Percentiles rank a stretch among this genome's conserved stretches.
Conservation (phyloP, 2,888 invertebrate species). For the Plebejus melissa region DNA sequence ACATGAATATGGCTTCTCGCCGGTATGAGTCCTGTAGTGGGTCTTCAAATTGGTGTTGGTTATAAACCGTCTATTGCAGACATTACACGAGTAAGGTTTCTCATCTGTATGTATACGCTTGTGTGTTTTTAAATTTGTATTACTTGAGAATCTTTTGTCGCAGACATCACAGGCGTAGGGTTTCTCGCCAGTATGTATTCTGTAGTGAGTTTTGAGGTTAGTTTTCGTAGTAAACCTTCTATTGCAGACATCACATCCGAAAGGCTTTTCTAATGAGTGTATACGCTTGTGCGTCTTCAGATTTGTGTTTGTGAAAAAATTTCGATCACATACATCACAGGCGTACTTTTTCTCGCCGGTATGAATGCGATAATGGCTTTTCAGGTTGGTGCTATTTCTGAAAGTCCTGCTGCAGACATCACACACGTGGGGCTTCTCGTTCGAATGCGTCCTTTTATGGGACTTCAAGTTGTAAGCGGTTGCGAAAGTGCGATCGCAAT, state of each 20-base stretch:
- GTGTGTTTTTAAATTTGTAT: slow-evolving; percentile 17
- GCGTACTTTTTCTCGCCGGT: slow-evolving; percentile 21
- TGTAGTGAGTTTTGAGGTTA: slow-evolving; percentile 19
- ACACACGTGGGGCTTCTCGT: slow-evolving; percentile 7
- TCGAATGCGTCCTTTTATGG: neutral
- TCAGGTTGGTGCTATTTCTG: slow-evolving; percentile 15
- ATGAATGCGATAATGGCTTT: slow-evolving; percentile 8
- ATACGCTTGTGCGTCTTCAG: slow-evolving; percentile 19
- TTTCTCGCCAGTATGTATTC: slow-evolving; percentile 22
- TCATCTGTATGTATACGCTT: slow-evolving; percentile 22
- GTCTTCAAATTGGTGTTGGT: slow-evolving; percentile 18
- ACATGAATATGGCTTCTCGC: slow-evolving; percentile 7
- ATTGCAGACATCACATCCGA: slow-evolving; percentile 9
- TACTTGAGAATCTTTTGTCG: slow-evolving; percentile 12
- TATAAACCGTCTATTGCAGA: slow-evolving; percentile 3
- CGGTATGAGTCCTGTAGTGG: slow-evolving; percentile 20
- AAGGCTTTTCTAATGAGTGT: neutral
- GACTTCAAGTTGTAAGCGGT: neutral
- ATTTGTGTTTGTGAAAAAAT: slow-evolving; percentile 22
- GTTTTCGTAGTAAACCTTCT: slow-evolving; percentile 16
- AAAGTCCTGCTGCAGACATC: slow-evolving; percentile 8
- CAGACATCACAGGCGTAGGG: slow-evolving; percentile 13
- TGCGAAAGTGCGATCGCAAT: neutral
- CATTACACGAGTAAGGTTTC: slow-evolving; percentile 17
- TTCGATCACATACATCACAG: slow-evolving; percentile 12